Base-by-base conservation (phyloP, 2,113 vertebrate species). In the Aegotheles bennettii region DNA sequence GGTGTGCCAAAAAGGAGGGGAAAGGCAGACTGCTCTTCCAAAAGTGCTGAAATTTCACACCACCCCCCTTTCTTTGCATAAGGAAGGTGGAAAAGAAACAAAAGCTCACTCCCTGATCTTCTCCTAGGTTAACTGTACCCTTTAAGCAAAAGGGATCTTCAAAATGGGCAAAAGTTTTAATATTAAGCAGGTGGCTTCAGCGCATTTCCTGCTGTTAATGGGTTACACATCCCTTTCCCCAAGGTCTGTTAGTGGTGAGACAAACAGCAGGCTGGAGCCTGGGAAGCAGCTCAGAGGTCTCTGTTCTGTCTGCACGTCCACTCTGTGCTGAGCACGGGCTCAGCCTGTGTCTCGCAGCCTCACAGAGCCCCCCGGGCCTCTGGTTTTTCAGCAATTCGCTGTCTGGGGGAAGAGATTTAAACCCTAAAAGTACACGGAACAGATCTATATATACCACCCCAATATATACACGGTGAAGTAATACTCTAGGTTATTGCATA, bases 401-500 rank as follows among this genome's bases (percentile, higher is more conserved):
- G 48, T 73, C 79, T 31, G 33, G 47, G 71, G 87, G 81, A 53
- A 21, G 65, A 84, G 85, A 8, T 19, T 64, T 25, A 68, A 90
- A 84, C 73, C 83, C 92, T 93, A 89, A 89, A 56, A 47, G 59
- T 1, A 42, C 40, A 81, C 45, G 2, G 90, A 71, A 45, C 80
- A 67, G 83, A 33, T 60, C 87, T 95, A 91, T 87, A 19, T 86
- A 94, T 89, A 68, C 7, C 68, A 60, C 28, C 80, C 43, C 68
- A 1, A 61, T 60, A 42, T 2, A 29, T 20, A 76, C 1, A 31
- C 82, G 56, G 91, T n/a, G 74, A 68, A 88, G 87, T 68, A 79
- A 89, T 79, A 71, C 94, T 96, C 90, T 91, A 61, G 78, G 96
- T 97, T 97, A 97, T 98, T 98, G 97, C 97, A 97, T 95, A 98